Percentiles rank a stretch among this genome's conserved stretches.
Evolutionary conservation across 1,140 invertebrate species (phyloP).

Genomic region (Phthorimaea operculella): DNA sequence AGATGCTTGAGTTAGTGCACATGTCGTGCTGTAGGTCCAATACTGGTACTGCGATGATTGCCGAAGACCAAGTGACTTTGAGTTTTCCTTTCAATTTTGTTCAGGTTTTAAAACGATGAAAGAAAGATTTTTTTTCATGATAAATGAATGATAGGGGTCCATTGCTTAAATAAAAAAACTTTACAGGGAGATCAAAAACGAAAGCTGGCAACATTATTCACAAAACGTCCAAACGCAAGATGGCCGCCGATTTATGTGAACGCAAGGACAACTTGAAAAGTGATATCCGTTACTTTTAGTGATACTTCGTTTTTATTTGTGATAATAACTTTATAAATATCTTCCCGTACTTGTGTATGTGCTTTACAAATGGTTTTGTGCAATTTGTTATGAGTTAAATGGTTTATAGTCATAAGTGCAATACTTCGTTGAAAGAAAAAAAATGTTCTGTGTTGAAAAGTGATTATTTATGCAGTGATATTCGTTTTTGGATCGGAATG

Average conservation of each 20-base stretch:
- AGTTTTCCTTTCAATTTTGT: too few relatives aligned
- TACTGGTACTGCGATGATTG: too few relatives aligned
- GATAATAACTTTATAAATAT: constrained; percentile 51
- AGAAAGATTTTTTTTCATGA: too few relatives aligned
- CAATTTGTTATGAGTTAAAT: constrained; percentile 61
- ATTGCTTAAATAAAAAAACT: not conserved
- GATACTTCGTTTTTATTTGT: constrained; percentile 51
- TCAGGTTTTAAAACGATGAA: too few relatives aligned
- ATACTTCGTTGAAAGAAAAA: constrained; percentile 54
- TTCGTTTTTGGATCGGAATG: constrained; percentile 48
- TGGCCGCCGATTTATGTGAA: constrained; percentile 65
- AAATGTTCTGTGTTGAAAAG: constrained; percentile 62
- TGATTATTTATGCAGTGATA: constrained; percentile 64
- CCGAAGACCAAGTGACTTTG: too few relatives aligned
- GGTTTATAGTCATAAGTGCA: constrained; percentile 54
- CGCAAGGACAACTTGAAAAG: constrained; percentile 61
- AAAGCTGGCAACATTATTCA: constrained; percentile 37
- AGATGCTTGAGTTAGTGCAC: too few relatives aligned
- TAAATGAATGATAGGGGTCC: too few relatives aligned
- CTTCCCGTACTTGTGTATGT: constrained; percentile 47
- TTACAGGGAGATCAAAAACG: constrained; percentile 12
- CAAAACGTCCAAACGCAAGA: constrained; percentile 58
- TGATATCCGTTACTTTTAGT: constrained; percentile 45
- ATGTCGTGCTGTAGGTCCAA: too few relatives aligned
- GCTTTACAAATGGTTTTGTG: constrained; percentile 39